Conservation (phyloP, 1,140 invertebrate species). For the Contarinia nasturtii region DNA sequence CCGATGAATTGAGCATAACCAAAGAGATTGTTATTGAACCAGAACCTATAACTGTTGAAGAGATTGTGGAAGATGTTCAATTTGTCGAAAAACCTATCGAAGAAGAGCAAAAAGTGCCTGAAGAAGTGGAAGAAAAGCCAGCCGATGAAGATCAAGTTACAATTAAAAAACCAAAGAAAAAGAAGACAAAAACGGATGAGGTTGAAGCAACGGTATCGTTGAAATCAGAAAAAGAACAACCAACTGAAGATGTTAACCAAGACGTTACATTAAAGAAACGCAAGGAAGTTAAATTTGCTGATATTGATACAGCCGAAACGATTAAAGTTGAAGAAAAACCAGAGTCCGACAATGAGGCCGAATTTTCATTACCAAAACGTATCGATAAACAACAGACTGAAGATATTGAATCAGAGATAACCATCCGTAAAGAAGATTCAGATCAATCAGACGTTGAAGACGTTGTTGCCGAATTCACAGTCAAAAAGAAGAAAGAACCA, state of each 20-base stretch:
- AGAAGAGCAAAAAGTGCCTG: constrained; percentile 12
- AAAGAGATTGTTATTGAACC: constrained; percentile 18
- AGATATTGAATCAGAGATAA: constrained; percentile 4
- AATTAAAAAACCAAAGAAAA: constrained; percentile 23
- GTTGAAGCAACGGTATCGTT: constrained; percentile 8
- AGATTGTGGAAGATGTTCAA: constrained; percentile 18
- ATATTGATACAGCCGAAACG: constrained; percentile 8
- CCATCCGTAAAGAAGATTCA: constrained; percentile 7
- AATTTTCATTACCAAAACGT: too few relatives aligned
- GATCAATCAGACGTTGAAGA: constrained; percentile 12
- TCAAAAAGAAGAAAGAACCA: constrained; percentile 25
- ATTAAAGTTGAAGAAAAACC: constrained; percentile 6
- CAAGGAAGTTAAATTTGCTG: constrained; percentile 7
- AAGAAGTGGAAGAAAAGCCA: constrained; percentile 17
- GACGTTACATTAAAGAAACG: constrained; percentile 12
- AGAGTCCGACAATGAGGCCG: constrained; percentile 3
- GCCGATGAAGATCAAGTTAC: constrained; percentile 15
- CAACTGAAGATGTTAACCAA: constrained; percentile 22
- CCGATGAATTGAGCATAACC: constrained; percentile 13
- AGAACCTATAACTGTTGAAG: constrained; percentile 11
- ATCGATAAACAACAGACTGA: constrained; percentile 5
- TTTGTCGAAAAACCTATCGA: constrained; percentile 7
- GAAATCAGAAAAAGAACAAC: constrained; percentile 4
- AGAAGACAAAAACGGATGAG: constrained; percentile 11
- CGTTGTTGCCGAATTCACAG: constrained; percentile 31